phyloP scores from a whole-genome alignment of 2,888 invertebrate genomes.

The Marasmarcha lunaedactyla region DNA sequence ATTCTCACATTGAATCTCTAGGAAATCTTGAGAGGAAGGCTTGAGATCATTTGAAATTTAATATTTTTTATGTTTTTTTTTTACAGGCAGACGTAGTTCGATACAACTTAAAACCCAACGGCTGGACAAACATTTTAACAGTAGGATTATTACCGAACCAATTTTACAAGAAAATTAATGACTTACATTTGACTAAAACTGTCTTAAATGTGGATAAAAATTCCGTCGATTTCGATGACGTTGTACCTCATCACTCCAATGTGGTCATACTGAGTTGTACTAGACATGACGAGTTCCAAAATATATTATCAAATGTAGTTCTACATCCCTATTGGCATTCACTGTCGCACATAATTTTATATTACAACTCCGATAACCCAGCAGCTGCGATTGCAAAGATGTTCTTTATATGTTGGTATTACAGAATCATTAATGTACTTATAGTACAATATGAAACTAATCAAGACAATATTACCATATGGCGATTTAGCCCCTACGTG shows the following conservation, averaged over 20 bases:
- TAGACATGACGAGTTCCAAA: constrained; percentile 31
- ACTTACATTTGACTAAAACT: constrained; percentile 25
- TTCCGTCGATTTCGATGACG: constrained; percentile 29
- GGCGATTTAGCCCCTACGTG: constrained; percentile 34
- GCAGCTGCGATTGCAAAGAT: constrained; percentile 27
- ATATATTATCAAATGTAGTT: constrained; percentile 27
- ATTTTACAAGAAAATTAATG: constrained; percentile 26
- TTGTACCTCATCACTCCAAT: constrained; percentile 33
- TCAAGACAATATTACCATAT: constrained; percentile 21
- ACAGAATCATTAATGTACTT: constrained; percentile 32
- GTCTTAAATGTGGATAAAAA: constrained; percentile 24
- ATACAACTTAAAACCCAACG: constrained; percentile 32
- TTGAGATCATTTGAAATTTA: not conserved
- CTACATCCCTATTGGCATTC: constrained; percentile 41
- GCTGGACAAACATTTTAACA: constrained; percentile 37
- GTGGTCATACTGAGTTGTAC: constrained; percentile 29
- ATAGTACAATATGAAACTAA: constrained; percentile 32
- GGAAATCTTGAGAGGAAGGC: too few species aligned
- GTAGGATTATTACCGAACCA: constrained; percentile 34
- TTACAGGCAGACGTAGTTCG: constrained; percentile 35
- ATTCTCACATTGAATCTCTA: too few species aligned
- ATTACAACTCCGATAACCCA: constrained; percentile 20
- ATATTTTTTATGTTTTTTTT: constrained; percentile 4
- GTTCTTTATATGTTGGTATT: constrained; percentile 43
- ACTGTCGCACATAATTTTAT: constrained; percentile 34